These are phyloP conservation scores for Crotophaga sulcirostris DNA, from an alignment of 2,113 vertebrate species.

Conservation along the genomic window DNA sequence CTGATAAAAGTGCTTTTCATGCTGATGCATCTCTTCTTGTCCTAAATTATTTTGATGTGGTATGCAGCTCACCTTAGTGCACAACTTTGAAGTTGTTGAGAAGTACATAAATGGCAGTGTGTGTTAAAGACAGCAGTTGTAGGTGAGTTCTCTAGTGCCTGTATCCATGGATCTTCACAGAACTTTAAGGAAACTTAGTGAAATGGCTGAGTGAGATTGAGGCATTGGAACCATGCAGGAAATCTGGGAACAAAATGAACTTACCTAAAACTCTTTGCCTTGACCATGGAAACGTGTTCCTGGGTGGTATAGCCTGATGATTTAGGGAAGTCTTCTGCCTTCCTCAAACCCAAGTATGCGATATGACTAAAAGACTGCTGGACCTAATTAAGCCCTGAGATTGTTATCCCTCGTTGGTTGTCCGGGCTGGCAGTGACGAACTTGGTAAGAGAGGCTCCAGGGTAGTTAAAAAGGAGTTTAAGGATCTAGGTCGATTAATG, in stretches of 20 bases:
- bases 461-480: no score
- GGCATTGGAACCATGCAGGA: background rate
- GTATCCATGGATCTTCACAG: background rate
- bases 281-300: background rate
- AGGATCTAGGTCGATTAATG: no score
- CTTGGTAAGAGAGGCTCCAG: no score
- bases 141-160: background rate
- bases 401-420: no score
- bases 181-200: background rate
- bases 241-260: background rate
- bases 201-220: background rate
- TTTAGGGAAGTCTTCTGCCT: no score
- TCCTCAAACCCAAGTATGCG: no score
- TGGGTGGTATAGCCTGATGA: background rate
- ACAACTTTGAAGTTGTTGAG: background rate
- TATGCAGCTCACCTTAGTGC: background rate
- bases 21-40: background rate
- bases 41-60: background rate
- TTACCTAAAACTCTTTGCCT: background rate
- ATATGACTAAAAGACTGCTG: no score
- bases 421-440: no score
- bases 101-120: fast-evolving
- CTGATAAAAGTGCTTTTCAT: background rate
- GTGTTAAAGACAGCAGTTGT: background rate
- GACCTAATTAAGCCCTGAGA: no score